These are phyloP conservation scores for Halcyon malimbica DNA, from an alignment of 2,113 vertebrate genomes.

Conservation along the genomic window DNA sequence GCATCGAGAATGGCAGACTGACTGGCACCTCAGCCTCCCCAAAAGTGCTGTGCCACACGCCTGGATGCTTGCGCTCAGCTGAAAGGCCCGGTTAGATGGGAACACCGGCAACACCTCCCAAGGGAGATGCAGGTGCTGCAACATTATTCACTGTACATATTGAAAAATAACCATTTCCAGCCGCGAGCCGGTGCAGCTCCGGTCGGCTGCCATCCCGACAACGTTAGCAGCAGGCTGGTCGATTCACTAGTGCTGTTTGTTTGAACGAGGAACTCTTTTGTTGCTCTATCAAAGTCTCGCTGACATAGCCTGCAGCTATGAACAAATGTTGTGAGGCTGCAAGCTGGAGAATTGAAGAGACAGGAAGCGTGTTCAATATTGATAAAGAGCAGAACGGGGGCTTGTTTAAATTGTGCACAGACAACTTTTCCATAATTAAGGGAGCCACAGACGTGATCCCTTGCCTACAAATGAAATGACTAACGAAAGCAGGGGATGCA, in stretches of 20 bases:
- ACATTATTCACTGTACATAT: rapidly evolving
- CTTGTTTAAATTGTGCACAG: constrained; percentile 33
- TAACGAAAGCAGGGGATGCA: background rate
- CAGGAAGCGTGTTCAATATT: constrained; percentile 44
- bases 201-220: background rate
- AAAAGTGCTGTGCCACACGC: rapidly evolving
- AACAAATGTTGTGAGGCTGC: constrained; percentile 62
- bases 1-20: background rate
- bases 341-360: constrained; percentile 32
- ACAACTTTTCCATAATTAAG: constrained; percentile 56
- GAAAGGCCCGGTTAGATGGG: background rate
- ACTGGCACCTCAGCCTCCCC: background rate
- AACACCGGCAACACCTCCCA: rapidly evolving
- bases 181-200: rapidly evolving
- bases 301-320: constrained; percentile 64
- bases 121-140: background rate
- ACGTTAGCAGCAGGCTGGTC: rapidly evolving
- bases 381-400: constrained; percentile 36
- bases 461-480: constrained; percentile 18
- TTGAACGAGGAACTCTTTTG: background rate
- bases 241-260: background rate
- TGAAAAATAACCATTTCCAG: background rate
- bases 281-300: constrained; percentile 45
- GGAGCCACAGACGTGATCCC: background rate
- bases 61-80: background rate